Percentiles rank a stretch among this genome's conserved stretches.
Evolutionary conservation across 2,888 invertebrate genomes (phyloP).

Genomic region (Pardosa pseudoannulata): DNA sequence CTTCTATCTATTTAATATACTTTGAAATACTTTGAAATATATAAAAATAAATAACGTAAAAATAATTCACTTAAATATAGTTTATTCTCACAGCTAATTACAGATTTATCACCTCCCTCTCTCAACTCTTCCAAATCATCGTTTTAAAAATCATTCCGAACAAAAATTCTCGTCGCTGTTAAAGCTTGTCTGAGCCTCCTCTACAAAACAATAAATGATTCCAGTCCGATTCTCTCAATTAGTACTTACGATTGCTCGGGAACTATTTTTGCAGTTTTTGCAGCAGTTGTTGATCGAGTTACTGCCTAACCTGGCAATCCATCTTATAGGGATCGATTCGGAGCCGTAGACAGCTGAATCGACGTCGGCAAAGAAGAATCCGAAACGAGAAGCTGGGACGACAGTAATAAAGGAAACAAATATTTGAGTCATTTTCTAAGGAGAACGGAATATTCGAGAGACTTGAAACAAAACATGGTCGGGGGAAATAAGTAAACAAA

Average conservation of each 20-base stretch:
- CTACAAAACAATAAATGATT: neutral
- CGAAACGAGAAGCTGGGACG: neutral
- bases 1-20: too few relatives aligned
- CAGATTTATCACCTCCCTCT: too few relatives aligned
- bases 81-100: too few relatives aligned
- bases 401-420: conserved; percentile 17
- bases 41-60: too few relatives aligned
- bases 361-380: conserved; percentile 9
- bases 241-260: neutral
- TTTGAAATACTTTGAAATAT: too few relatives aligned
- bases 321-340: conserved; percentile 54
- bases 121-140: too few relatives aligned
- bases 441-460: conserved; percentile 7
- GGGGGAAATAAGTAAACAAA: too few relatives aligned
- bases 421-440: neutral
- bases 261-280: neutral
- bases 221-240: neutral
- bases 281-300: conserved; percentile 46
- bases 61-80: too few relatives aligned
- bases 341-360: conserved; percentile 39
- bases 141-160: too few relatives aligned
- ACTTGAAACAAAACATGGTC: too few relatives aligned
- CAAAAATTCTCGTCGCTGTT: too few relatives aligned
- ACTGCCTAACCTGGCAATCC: conserved; percentile 47
- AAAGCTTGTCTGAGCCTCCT: too few relatives aligned